Evolutionary conservation across 2,888 invertebrate genomes (phyloP).

Genomic region (Thecophora atra): DNA sequence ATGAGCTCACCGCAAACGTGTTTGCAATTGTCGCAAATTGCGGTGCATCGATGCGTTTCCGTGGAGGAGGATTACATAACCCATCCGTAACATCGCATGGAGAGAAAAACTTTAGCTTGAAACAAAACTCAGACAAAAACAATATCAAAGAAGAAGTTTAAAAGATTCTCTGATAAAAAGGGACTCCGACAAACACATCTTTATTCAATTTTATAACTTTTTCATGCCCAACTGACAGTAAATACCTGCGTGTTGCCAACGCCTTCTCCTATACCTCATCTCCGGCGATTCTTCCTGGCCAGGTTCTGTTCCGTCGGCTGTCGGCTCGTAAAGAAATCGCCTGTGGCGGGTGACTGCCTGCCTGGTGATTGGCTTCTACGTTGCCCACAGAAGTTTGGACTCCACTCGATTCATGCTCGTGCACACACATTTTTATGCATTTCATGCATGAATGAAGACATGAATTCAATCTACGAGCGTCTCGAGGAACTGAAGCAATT

Average conservation of each 20-base stretch:
- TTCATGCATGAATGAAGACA: constrained; percentile 13
- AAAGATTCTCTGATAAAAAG: neutral
- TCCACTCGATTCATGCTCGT: neutral
- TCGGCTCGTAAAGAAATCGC: neutral
- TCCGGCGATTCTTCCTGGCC: neutral
- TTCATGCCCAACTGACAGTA: constrained; percentile 33
- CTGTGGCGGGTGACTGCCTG: neutral
- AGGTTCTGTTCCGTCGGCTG: neutral
- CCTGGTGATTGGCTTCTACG: neutral
- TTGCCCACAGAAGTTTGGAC: constrained; percentile 1
- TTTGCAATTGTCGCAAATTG: constrained; percentile 10
- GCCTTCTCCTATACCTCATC: neutral
- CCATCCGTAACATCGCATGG: neutral
- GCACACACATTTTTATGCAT: constrained; percentile 6
- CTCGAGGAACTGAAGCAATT: too few relatives aligned
- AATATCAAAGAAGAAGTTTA: neutral
- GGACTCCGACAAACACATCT: neutral
- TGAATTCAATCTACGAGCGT: neutral
- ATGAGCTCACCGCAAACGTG: neutral
- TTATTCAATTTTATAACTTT: constrained; percentile 34
- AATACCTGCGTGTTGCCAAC: constrained; percentile 15
- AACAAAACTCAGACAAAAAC: neutral
- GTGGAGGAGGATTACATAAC: neutral
- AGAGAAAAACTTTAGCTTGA: neutral
- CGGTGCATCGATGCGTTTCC: neutral